Conservation (phyloP, 2,797 vertebrate species). For the Carcharodon carcharias region DNA sequence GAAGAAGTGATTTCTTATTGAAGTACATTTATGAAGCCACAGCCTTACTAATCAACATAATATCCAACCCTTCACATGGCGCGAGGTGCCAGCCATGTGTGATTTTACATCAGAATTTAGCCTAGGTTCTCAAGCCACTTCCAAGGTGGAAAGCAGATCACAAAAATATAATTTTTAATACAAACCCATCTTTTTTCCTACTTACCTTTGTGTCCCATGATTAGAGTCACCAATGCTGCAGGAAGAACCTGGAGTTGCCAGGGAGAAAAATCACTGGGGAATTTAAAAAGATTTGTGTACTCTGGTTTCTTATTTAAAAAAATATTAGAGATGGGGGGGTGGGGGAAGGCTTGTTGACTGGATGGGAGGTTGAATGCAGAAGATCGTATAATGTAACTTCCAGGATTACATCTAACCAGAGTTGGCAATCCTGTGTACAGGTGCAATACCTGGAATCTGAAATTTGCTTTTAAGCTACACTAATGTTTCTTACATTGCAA, state of each 20-base stretch:
- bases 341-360: neutral
- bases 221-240: neutral
- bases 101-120: neutral
- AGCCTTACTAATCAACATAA: neutral
- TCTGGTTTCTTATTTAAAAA: neutral
- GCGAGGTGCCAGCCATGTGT: neutral
- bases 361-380: neutral
- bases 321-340: neutral
- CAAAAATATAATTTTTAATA: neutral
- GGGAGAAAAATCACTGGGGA: neutral
- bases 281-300: neutral
- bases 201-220: neutral
- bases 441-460: neutral
- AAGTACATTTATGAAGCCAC: neutral
- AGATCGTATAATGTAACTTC: neutral
- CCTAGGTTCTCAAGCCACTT: neutral
- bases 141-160: neutral
- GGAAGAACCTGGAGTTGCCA: neutral
- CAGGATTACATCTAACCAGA: neutral
- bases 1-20: slow-evolving; percentile 1
- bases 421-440: neutral
- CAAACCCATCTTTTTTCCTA: neutral
- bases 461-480: neutral
- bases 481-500: neutral
- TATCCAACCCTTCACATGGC: neutral